A percentile compares a stretch with the other conserved stretches of the same genome.
phyloP scores from a whole-genome alignment of 2,113 vertebrate genomes.

The Apteryx mantelli region DNA sequence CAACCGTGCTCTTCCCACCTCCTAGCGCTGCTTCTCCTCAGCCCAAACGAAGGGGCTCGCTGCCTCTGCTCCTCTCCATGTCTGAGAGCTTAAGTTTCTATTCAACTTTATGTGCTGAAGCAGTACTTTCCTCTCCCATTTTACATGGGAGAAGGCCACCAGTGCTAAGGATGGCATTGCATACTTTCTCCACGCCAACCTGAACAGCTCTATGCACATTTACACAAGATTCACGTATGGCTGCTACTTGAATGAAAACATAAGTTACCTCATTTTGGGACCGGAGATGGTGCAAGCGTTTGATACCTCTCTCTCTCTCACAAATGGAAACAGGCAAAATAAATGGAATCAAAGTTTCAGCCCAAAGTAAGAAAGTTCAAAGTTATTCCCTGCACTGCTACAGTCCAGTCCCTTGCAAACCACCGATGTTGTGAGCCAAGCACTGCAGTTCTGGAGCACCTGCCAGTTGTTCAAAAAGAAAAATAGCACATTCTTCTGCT shows the following conservation, averaged over 20 bases:
- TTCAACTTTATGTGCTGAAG: neutral
- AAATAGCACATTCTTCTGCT: neutral
- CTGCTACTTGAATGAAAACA: neutral
- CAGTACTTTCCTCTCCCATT: neutral
- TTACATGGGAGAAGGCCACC: neutral
- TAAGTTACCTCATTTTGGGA: neutral
- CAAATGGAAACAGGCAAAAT: neutral
- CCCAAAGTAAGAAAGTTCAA: neutral
- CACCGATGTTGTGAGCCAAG: neutral
- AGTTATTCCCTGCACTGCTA: neutral
- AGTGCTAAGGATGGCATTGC: accelerated
- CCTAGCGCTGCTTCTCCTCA: neutral
- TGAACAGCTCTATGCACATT: neutral
- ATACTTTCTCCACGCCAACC: neutral
- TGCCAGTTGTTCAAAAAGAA: neutral
- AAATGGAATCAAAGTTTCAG: neutral
- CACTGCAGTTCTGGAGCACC: neutral
- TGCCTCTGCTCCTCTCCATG: neutral
- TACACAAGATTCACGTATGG: neutral
- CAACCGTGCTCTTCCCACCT: neutral
- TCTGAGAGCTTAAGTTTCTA: neutral
- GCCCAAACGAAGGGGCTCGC: accelerated
- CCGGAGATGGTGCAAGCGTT: accelerated
- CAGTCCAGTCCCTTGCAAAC: neutral
- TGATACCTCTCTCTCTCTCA: neutral